Conservation (phyloP, 2,797 vertebrate species). For the Gallinago stenura region DNA sequence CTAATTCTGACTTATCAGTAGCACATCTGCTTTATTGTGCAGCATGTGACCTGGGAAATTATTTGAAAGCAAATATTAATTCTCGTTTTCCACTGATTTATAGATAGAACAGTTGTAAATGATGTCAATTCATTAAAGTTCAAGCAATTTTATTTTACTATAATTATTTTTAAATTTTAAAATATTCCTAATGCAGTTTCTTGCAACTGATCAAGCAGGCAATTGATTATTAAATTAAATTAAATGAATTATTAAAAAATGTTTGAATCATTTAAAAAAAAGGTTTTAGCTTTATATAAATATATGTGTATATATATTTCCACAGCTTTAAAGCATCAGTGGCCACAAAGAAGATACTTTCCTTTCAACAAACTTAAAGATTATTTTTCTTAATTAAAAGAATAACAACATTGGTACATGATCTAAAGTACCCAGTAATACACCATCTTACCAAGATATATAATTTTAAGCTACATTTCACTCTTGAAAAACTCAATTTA, state of each 20-base stretch:
- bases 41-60: background rate
- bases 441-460: background rate
- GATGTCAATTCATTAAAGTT: background rate
- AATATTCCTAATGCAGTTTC: background rate
- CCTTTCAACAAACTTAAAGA: background rate
- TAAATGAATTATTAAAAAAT: no score
- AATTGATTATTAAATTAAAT: background rate
- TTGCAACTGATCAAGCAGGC: background rate
- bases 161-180: background rate
- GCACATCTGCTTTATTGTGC: background rate
- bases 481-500: background rate
- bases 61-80: conserved; percentile 24
- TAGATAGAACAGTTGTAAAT: background rate
- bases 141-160: conserved; percentile 7
- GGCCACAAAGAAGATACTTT: background rate
- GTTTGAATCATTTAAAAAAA: background rate
- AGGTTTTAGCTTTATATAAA: background rate
- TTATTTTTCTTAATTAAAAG: background rate
- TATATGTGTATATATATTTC: background rate
- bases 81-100: background rate
- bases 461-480: background rate
- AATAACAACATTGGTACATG: background rate
- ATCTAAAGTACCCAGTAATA: background rate
- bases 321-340: background rate
- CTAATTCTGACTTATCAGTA: background rate